Base-by-base conservation (phyloP, 2,113 vertebrate species). In the Connochaetes taurinus region DNA sequence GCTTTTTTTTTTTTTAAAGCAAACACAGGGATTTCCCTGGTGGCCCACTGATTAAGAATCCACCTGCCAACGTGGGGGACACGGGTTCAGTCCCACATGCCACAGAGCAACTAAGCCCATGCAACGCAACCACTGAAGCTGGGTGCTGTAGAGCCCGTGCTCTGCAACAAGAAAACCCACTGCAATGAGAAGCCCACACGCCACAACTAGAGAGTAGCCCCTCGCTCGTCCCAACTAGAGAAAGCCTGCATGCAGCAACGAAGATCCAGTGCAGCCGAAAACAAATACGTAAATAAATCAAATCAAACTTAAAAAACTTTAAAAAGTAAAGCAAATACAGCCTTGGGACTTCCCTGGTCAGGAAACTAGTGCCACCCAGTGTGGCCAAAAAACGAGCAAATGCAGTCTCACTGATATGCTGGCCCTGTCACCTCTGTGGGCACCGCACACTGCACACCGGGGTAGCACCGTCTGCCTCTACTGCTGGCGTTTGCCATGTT, bases 361-460 rank as follows among this genome's bases (percentile, higher is more conserved):
- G 36, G 11, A 5, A 74, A 25, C n/a, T 25, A 40, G 67, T 74
- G 36, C 36, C 21, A 43, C 71, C 11, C 3, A 1, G 71, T 2
- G 1, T 25, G 23, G 71, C 71, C 36, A 50, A 33, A 31, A 31
- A 50, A 12, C 43, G 60, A 53, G 12, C 50, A 55, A 80, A 31
- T 4, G 27, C 12, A 45, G 23, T 17, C 12, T 55, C 71, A 23
- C n/a, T 17, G 25, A 64, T n/a, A 25, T 5, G 53, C 27, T 10
- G 23, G 55, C 78, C 62, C n/a, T 4, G 7, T 17, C 13, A 16
- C 52, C 84, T 33, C n/a, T 2, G n/a, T 33, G 17, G 15, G 16
- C 23, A 4, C 27, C 0, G 23, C n/a, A 7, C 3, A 0, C 9
- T 43, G 67, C 23, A 5, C 33, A 2, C 36, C 2, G 16, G 15